These are phyloP conservation scores for Eugnorisma glareosa DNA, from an alignment of 2,888 invertebrate genomes.

Conservation along the genomic window DNA sequence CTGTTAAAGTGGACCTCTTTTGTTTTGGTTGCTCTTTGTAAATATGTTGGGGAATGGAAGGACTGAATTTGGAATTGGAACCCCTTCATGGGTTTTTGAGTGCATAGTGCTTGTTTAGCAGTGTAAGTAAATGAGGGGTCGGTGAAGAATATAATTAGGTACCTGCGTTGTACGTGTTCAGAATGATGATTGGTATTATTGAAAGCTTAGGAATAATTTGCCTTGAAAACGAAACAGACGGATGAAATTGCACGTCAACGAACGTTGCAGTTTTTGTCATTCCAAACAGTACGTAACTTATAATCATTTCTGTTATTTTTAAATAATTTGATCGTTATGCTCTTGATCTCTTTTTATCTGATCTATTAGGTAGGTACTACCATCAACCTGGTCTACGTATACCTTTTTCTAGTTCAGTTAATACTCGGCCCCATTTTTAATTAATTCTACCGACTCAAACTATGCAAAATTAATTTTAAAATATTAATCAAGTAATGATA, in stretches of 20 bases:
- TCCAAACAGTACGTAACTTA: too few species aligned
- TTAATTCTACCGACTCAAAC: neutral
- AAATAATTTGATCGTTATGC: neutral
- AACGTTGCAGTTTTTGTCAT: neutral
- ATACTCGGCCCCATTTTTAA: neutral
- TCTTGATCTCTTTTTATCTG: neutral
- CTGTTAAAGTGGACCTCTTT: constrained; percentile 63
- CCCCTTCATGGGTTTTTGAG: constrained; percentile 4
- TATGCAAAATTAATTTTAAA: neutral
- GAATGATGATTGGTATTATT: neutral
- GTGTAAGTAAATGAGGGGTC: constrained; percentile 24
- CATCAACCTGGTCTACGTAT: neutral
- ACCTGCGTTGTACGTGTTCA: neutral
- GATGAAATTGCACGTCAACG: neutral
- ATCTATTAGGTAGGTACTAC: neutral
- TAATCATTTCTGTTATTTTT: neutral
- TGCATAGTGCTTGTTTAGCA: constrained; percentile 29
- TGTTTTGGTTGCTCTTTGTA: constrained; percentile 64
- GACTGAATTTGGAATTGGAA: constrained; percentile 50
- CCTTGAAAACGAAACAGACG: neutral
- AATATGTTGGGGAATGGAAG: constrained; percentile 58
- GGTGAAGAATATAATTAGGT: constrained; percentile 7
- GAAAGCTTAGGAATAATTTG: neutral
- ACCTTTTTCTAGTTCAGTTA: neutral
- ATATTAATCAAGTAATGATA: constrained; percentile 23